Evolutionary conservation across 2,113 vertebrate species (phyloP).

Genomic region (Boleophthalmus pectinirostris): DNA sequence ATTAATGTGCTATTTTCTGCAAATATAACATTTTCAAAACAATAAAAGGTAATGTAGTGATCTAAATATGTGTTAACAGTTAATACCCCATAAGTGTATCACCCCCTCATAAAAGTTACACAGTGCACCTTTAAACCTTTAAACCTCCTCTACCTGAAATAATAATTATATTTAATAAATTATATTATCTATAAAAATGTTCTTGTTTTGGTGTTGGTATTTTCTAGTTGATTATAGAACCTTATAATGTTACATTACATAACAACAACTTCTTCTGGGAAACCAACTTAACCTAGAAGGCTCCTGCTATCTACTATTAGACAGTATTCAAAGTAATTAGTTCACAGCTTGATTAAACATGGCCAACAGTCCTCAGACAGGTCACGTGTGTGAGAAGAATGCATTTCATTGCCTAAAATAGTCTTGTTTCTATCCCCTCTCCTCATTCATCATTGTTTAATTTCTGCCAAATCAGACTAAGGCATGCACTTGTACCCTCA

Average conservation of each 20-base stretch:
- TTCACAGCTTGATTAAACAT: background rate
- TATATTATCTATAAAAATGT: no score
- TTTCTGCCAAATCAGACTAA: constrained; percentile 57
- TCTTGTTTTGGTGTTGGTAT: background rate
- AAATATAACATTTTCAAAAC: no score
- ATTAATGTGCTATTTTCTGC: no score
- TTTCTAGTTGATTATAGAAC: background rate
- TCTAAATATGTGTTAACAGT: no score
- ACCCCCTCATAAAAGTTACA: no score
- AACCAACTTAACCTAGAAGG: background rate
- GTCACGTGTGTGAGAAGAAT: constrained; percentile 21
- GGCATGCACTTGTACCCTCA: constrained; percentile 53
- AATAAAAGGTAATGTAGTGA: no score
- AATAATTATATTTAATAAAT: no score
- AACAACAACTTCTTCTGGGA: background rate
- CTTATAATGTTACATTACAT: background rate
- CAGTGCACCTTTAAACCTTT: no score
- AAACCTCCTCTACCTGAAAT: no score
- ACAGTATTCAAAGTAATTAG: background rate
- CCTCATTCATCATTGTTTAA: constrained; percentile 60
- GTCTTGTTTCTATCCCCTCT: constrained; percentile 10
- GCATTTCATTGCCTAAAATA: constrained; percentile 39
- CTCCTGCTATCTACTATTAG: background rate
- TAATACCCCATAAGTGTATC: no score
- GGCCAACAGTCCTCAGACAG: background rate